These are phyloP conservation scores for Helicolenus hilgendorfi DNA, from an alignment of 2,797 vertebrate genomes.

Conservation along the genomic window DNA sequence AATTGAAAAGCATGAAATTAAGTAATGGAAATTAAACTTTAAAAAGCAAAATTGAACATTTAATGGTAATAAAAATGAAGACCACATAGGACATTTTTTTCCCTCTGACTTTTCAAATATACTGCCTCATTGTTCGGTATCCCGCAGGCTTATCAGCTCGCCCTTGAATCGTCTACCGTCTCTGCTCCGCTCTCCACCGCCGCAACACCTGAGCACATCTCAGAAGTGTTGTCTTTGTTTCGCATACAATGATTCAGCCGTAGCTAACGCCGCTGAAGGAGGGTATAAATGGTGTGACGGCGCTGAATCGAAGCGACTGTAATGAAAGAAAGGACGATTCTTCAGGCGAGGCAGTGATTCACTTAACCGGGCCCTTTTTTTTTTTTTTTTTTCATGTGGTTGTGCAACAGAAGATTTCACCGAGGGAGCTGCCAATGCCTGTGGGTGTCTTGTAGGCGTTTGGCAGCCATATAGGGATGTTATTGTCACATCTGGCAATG, in stretches of 20 bases:
- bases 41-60: conserved; percentile 1
- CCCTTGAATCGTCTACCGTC: conserved; percentile 39
- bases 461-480: conserved; percentile 75
- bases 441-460: conserved; percentile 80
- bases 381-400: conserved; percentile 28
- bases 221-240: conserved; percentile 56
- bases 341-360: conserved; percentile 71
- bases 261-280: conserved; percentile 24
- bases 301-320: conserved; percentile 36
- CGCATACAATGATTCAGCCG: conserved; percentile 32
- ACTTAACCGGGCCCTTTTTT: conserved; percentile 55
- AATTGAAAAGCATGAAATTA: not conserved
- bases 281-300: conserved; percentile 47
- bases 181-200: conserved; percentile 24
- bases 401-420: conserved; percentile 74
- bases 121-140: conserved; percentile 13
- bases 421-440: conserved; percentile 74
- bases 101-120: not conserved
- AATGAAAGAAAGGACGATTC: conserved; percentile 62
- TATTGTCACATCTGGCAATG: conserved; percentile 84
- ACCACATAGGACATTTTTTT: not conserved
- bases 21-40: not conserved
- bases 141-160: conserved; percentile 3
- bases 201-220: conserved; percentile 67
- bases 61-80: not conserved